phyloP scores from a whole-genome alignment of 2,797 vertebrate genomes.

The Pogonophryne albipinna region DNA sequence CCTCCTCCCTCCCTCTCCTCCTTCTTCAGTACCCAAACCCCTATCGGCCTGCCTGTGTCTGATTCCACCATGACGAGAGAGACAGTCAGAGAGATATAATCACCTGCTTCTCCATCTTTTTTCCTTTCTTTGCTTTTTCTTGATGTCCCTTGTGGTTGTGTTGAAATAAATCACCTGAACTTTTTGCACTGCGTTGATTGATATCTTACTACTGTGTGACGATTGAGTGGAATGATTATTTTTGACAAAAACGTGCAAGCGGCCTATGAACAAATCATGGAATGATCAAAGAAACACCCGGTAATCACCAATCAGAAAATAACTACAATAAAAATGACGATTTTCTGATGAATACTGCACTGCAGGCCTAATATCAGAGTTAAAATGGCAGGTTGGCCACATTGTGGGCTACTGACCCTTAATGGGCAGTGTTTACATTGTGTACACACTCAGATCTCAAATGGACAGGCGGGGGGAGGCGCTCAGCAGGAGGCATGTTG shows the following conservation, averaged over 20 bases:
- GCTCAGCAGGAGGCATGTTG: slow-evolving; percentile 90
- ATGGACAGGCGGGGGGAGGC: slow-evolving; percentile 79
- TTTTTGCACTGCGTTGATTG: slow-evolving; percentile 70
- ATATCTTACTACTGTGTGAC: slow-evolving; percentile 26
- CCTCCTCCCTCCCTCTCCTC: slow-evolving; percentile 24
- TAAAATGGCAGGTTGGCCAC: neutral
- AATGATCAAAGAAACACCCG: slow-evolving; percentile 12
- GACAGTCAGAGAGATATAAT: slow-evolving; percentile 62
- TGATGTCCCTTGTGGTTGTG: slow-evolving; percentile 64
- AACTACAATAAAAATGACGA: neutral
- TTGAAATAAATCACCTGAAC: slow-evolving; percentile 83
- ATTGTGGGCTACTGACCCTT: neutral
- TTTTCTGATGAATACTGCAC: slow-evolving; percentile 4
- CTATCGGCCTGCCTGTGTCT: slow-evolving; percentile 43
- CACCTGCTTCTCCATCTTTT: slow-evolving; percentile 44
- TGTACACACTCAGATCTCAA: slow-evolving; percentile 85
- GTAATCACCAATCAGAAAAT: neutral
- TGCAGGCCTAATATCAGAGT: neutral
- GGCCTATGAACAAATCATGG: slow-evolving; percentile 32
- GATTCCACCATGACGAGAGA: slow-evolving; percentile 59
- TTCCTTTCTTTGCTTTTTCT: slow-evolving; percentile 48
- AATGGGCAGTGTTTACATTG: slow-evolving; percentile 47
- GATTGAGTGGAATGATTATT: slow-evolving; percentile 15
- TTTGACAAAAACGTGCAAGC: slow-evolving; percentile 4
- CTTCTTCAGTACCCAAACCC: slow-evolving; percentile 46